These are phyloP conservation scores for Troides oblongomaculatus DNA, from an alignment of 2,888 invertebrate genomes.

Conservation along the genomic window DNA sequence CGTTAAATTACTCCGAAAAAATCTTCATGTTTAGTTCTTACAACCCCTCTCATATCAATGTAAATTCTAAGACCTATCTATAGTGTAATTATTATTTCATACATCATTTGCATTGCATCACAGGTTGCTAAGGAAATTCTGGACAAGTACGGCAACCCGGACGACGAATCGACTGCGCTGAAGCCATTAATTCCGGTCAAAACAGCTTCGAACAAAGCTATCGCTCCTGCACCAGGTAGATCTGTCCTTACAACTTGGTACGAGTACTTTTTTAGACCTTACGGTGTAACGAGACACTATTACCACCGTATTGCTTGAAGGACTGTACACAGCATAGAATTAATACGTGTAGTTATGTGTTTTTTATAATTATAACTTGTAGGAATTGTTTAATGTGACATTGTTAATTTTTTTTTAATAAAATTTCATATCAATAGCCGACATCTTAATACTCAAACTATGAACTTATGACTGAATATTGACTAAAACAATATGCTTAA, in stretches of 20 bases:
- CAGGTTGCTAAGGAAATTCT: constrained; percentile 90
- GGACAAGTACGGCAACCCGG: constrained; percentile 86
- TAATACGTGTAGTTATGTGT: background rate
- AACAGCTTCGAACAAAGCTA: constrained; percentile 62
- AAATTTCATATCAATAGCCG: too few species aligned
- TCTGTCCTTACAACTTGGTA: constrained; percentile 31
- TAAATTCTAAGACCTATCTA: too few species aligned
- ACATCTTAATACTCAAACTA: background rate
- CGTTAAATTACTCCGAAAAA: too few species aligned
- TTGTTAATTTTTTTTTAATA: too few species aligned
- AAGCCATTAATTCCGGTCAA: constrained; percentile 60
- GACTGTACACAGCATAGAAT: background rate
- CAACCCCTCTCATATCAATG: too few species aligned
- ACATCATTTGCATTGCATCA: constrained; percentile 33
- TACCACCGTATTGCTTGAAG: constrained; percentile 29
- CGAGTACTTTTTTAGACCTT: constrained; percentile 22
- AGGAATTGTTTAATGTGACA: background rate
- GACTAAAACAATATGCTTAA: too few species aligned
- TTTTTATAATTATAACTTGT: background rate
- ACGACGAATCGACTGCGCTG: constrained; percentile 59
- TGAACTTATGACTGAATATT: background rate
- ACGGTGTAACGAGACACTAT: constrained; percentile 12
- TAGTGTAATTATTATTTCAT: background rate
- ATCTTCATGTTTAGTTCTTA: too few species aligned
- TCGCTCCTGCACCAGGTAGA: constrained; percentile 62